These are phyloP conservation scores for Pelochelys cantorii DNA, from an alignment of 2,797 vertebrate genomes.

Conservation along the genomic window DNA sequence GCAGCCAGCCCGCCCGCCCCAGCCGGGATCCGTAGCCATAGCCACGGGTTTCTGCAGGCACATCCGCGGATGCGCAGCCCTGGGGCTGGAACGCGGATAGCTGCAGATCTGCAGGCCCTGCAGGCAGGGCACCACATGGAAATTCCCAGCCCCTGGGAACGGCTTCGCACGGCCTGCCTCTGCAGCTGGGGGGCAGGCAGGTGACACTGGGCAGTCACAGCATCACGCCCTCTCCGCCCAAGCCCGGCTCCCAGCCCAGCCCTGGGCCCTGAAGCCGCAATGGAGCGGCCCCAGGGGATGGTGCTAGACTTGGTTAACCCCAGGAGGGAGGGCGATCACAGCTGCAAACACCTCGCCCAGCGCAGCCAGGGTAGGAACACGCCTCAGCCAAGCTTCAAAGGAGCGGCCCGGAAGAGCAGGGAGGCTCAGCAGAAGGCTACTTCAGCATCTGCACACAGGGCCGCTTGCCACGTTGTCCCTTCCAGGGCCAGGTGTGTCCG, in stretches of 20 bases:
- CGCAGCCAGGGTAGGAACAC: accelerated
- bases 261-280: not conserved
- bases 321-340: no score
- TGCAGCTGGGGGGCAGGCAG: not conserved
- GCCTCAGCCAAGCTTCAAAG: no score
- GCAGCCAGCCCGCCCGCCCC: not conserved
- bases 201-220: not conserved
- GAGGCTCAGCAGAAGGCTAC: not conserved
- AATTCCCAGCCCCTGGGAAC: accelerated
- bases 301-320: no score
- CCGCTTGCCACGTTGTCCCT: not conserved
- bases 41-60: no score
- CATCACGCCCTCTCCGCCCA: not conserved
- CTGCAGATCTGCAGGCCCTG: accelerated
- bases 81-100: no score
- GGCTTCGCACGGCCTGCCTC: not conserved
- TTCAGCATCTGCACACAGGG: accelerated
- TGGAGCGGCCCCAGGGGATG: not conserved
- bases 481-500: not conserved
- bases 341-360: not conserved
- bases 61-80: no score
- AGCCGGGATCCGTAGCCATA: no score
- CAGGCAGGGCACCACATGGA: not conserved
- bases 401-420: not conserved
- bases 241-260: no score